Percentiles rank a stretch among this genome's conserved stretches.
Conservation (phyloP, 2,888 invertebrate species). For the Alloplasta piceator region DNA sequence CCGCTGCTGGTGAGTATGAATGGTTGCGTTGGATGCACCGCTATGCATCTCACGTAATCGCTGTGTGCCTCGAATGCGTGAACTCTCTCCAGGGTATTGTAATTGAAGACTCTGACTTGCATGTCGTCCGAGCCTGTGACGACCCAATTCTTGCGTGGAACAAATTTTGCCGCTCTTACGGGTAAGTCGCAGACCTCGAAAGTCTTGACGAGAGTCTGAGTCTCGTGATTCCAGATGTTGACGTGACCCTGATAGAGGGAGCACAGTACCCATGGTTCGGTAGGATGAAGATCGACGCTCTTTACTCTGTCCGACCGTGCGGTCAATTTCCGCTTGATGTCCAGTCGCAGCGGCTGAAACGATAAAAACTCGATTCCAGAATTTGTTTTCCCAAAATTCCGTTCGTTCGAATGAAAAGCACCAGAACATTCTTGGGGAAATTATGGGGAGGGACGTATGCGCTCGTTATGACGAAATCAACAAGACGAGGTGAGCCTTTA, state of each 20-base stretch:
- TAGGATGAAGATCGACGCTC: slow-evolving; percentile 98
- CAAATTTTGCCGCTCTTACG: slow-evolving; percentile 97
- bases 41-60: slow-evolving; percentile 98
- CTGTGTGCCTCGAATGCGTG: slow-evolving; percentile 99
- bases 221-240: slow-evolving; percentile 99
- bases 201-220: slow-evolving; percentile 94
- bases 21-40: slow-evolving; percentile 98
- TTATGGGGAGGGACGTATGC: background rate
- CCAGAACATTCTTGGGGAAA: background rate
- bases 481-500: no score
- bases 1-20: slow-evolving; percentile 98
- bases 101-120: slow-evolving; percentile 98
- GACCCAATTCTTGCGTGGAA: slow-evolving; percentile 99
- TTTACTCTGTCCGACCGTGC: slow-evolving; percentile 99
- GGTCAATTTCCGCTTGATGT: slow-evolving; percentile 98
- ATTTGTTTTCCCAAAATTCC: background rate
- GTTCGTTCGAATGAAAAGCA: background rate
- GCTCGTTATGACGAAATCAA: no score
- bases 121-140: slow-evolving; percentile 98
- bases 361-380: background rate
- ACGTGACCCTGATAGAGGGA: slow-evolving; percentile 99
- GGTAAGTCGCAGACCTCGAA: slow-evolving; percentile 98
- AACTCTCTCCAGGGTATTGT: slow-evolving; percentile 98
- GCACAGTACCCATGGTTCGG: slow-evolving; percentile 99
- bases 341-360: slow-evolving; percentile 95